Base-by-base conservation (phyloP, 2,888 invertebrate genomes). In the Hartigia nigra region DNA sequence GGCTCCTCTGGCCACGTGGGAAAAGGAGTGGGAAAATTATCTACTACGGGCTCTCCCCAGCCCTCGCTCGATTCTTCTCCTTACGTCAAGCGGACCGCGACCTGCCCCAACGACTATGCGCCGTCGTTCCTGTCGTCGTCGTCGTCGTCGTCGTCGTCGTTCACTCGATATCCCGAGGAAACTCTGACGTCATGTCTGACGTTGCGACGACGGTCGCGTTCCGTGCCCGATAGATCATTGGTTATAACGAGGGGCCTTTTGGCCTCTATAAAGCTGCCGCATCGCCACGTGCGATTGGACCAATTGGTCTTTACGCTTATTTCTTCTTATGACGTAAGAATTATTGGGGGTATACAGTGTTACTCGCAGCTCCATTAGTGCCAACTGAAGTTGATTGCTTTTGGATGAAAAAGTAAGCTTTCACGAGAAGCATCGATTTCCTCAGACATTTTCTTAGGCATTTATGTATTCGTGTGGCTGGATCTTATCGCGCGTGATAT, bases 1-100 rank as follows among this genome's bases (percentile, higher is more conserved):
- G 55, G 55, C 55, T 55, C 55, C 55, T 23, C 55, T 55, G 55
- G 55, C 55, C 55, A 55, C 55, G 55, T 55, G 55, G 55, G 55
- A 55, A 55, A 55, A 72, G 72, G 72, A 72, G 72, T 72, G 72
- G 72, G 72, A 72, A 72, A 72, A 72, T 72, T 72, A 72, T 72
- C 72, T 72, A 34, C 31, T 34, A 31, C 32, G 34, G 12, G 31
- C 31, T 31, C 31, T 14, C 2, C 55, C 72, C 31, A 12, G 31
- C 31, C 72, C 72, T 72, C 31, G 72, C 72, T 34, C 72, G 72
- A 72, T 72, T 55, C 72, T 31, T 72, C 72, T 72, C 72, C 72
- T 72, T 72, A 31, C 72, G 72, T 34, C 72, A 32, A 34, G 72
- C 72, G 72, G 55, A 72, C 32, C 72, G 72, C n/a, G 72, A 72